Evolutionary conservation across 2,888 invertebrate species (phyloP).

Genomic region (Isoperla grammatica): DNA sequence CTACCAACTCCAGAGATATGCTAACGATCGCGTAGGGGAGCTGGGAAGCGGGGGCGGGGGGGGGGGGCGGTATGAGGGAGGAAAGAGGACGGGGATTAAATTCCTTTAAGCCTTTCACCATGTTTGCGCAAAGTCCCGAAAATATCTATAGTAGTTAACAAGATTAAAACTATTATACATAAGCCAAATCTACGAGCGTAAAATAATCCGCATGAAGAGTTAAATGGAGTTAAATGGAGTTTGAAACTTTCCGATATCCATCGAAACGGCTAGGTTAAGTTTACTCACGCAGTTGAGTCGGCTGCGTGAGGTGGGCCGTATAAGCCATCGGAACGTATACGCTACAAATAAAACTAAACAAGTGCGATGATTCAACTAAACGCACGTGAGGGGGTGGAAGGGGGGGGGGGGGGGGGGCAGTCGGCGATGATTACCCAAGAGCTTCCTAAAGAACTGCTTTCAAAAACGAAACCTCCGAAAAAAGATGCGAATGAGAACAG

Average conservation of each 20-base stretch:
- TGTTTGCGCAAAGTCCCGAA: conserved; percentile 17
- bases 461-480: conserved; percentile 2
- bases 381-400: no score
- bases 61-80: not conserved
- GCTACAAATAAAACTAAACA: no score
- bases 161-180: conserved; percentile 18
- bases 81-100: conserved; percentile 5
- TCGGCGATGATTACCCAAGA: conserved; percentile 14
- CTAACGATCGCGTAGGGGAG: no score
- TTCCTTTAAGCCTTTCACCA: conserved; percentile 11
- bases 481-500: not conserved
- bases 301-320: no score
- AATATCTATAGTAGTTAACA: conserved; percentile 18
- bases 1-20: no score
- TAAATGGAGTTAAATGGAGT: conserved; percentile 10
- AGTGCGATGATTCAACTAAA: no score
- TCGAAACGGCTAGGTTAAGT: not conserved
- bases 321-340: no score
- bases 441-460: not conserved
- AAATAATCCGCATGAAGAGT: conserved; percentile 9
- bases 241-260: conserved; percentile 6
- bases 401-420: no score
- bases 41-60: no score
- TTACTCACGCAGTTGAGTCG: no score
- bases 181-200: conserved; percentile 13